A percentile compares a stretch with the other conserved stretches of the same genome.
These are phyloP conservation scores for Hoplodrina blanda DNA, from an alignment of 2,888 invertebrate species.

Conservation along the genomic window DNA sequence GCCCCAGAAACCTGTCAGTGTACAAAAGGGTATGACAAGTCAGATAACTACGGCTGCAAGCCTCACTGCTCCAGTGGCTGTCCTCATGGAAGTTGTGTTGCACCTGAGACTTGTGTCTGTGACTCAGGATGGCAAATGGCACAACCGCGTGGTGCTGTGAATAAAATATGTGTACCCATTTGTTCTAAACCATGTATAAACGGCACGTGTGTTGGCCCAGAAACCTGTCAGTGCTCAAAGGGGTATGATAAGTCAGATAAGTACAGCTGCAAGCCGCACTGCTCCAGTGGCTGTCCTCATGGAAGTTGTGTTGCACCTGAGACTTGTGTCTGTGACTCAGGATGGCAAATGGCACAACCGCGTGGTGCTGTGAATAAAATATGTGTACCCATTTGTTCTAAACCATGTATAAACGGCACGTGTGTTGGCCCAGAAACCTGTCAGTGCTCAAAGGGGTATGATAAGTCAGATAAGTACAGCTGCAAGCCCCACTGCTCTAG, in stretches of 20 bases:
- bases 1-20: slow-evolving; percentile 39
- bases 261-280: slow-evolving; percentile 17
- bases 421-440: slow-evolving; percentile 39
- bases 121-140: slow-evolving; percentile 33
- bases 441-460: slow-evolving; percentile 24
- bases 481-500: slow-evolving; percentile 41
- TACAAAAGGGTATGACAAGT: slow-evolving; percentile 12
- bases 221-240: slow-evolving; percentile 34
- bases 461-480: background rate
- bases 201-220: slow-evolving; percentile 34
- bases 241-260: slow-evolving; percentile 15
- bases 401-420: slow-evolving; percentile 25
- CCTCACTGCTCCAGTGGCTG: slow-evolving; percentile 42
- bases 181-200: slow-evolving; percentile 39
- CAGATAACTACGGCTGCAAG: slow-evolving; percentile 16
- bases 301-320: slow-evolving; percentile 38
- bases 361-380: background rate
- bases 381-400: slow-evolving; percentile 40
- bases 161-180: slow-evolving; percentile 33
- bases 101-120: slow-evolving; percentile 40
- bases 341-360: slow-evolving; percentile 19
- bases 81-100: slow-evolving; percentile 38
- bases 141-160: rapidly evolving
- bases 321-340: slow-evolving; percentile 25
- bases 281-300: slow-evolving; percentile 20